A percentile compares a stretch with the other conserved stretches of the same genome.
phyloP scores from a whole-genome alignment of 2,113 vertebrate genomes.

The Hemicordylus capensis region DNA sequence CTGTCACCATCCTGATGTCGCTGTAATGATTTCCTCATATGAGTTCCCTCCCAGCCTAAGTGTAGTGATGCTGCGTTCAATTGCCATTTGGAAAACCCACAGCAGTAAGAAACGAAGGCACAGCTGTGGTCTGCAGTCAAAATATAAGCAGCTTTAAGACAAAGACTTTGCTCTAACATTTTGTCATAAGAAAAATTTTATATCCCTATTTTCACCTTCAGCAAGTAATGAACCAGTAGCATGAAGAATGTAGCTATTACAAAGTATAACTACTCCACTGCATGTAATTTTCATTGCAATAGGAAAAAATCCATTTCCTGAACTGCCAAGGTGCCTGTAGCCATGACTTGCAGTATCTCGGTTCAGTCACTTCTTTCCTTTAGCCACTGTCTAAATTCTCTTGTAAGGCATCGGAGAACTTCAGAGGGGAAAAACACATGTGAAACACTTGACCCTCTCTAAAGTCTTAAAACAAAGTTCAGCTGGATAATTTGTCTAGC shows the following conservation, averaged over 20 bases:
- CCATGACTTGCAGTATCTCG: conserved; percentile 26
- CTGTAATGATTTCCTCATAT: too few relatives aligned
- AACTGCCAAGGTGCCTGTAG: conserved; percentile 40
- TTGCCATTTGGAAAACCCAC: too few relatives aligned
- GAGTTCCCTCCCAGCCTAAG: too few relatives aligned
- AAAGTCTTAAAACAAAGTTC: conserved; percentile 41
- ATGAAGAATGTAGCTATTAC: conserved; percentile 19
- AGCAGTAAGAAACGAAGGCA: not conserved
- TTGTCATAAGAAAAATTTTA: conserved; percentile 5
- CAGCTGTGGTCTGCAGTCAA: not conserved
- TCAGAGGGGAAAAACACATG: not conserved
- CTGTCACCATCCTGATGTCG: too few relatives aligned
- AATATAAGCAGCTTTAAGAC: not conserved
- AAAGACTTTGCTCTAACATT: not conserved
- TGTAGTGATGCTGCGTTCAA: too few relatives aligned
- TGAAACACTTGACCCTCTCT: conserved; percentile 33
- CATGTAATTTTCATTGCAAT: conserved; percentile 9
- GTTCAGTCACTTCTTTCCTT: conserved; percentile 14
- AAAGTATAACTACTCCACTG: not conserved
- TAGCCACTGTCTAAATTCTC: conserved; percentile 33
- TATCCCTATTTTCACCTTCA: conserved; percentile 1
- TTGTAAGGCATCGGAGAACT: conserved; percentile 13
- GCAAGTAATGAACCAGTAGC: conserved; percentile 1
- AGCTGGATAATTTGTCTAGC: conserved; percentile 27
- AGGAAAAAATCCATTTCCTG: conserved; percentile 27